Conservation (phyloP, 2,888 invertebrate species). For the Erebia aethiops region DNA sequence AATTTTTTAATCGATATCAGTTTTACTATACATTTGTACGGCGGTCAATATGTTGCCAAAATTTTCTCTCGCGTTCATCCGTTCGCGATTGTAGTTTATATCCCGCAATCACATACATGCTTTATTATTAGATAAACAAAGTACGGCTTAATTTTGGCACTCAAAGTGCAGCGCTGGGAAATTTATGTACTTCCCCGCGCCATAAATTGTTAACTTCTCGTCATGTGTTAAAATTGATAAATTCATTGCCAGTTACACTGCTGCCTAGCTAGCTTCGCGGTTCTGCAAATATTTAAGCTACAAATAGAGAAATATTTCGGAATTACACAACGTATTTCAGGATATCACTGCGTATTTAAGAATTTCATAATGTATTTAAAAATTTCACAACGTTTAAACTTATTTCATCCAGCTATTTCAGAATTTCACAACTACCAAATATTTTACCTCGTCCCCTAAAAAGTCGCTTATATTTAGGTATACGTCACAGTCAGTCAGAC, state of each 20-base stretch:
- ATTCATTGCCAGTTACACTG: slow-evolving; percentile 24
- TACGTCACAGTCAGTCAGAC: no score
- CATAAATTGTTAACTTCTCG: slow-evolving; percentile 29
- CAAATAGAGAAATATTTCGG: background rate
- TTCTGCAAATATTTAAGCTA: background rate
- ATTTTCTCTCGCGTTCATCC: slow-evolving; percentile 16
- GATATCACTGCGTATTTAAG: slow-evolving; percentile 4
- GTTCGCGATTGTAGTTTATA: slow-evolving; percentile 30
- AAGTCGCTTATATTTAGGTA: no score
- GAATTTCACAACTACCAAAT: background rate
- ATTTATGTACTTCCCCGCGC: slow-evolving; percentile 25
- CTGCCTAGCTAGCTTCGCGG: background rate
- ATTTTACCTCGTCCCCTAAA: no score
- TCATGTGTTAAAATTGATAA: slow-evolving; percentile 29
- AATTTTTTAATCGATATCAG: background rate
- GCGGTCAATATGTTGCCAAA: slow-evolving; percentile 16
- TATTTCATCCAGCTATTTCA: background rate
- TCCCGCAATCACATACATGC: slow-evolving; percentile 27
- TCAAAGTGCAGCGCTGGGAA: slow-evolving; percentile 26
- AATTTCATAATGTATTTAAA: background rate
- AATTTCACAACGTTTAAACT: background rate
- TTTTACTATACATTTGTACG: background rate
- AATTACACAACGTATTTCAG: background rate
- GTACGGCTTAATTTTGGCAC: slow-evolving; percentile 33
- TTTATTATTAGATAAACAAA: slow-evolving; percentile 39